Base-by-base conservation (phyloP, 2,113 vertebrate species). In the Apus apus region DNA sequence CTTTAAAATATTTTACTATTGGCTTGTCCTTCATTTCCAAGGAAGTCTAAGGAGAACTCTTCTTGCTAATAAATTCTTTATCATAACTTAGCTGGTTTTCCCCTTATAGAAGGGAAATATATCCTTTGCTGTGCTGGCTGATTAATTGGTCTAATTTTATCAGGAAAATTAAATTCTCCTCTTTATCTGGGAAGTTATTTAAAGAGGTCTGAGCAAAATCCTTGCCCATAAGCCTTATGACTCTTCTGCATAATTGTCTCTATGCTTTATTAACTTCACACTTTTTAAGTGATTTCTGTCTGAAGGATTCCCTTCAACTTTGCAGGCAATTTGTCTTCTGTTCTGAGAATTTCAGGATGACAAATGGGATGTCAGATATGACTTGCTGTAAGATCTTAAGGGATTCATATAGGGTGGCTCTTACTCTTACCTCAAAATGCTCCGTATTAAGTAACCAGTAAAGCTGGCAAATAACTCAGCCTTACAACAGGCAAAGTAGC, bases 101-200 rank as follows among this genome's bases (percentile, higher is more conserved):
- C 70, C 46, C 78, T 93, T 72, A 73, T 61, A 81, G 79, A 91
- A 86, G 30, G 90, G 77, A 97, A 97, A 95, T 82, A 73, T 58
- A 94, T 94, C 82, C 74, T 92, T 96, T 96, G 77, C 71, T 94
- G 40, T 90, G 79, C 87, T 94, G 77, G 86, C 93, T 98, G 96
- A 98, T 97, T 94, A 98, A 97, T 86, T 72, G 90, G 88, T 93
- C 74, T 97, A 97, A 97, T 97, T 97, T 98, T 97, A 97, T 96
- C 68, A 96, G 85, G 90, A 98, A 97, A 98, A 97, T 97, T 97
- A 97, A 96, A 97, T 95, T 92, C 83, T 96, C 57, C 87, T 80
- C 61, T 88, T 97, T 96, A 97, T 97, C 74, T 97, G 67, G 53
- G 51, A 96, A 95, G 71, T 65, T 91, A 81, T 96, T 96, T 97